Base-by-base conservation (phyloP, 2,113 vertebrate genomes). In the Cyrtonyx montezumae region DNA sequence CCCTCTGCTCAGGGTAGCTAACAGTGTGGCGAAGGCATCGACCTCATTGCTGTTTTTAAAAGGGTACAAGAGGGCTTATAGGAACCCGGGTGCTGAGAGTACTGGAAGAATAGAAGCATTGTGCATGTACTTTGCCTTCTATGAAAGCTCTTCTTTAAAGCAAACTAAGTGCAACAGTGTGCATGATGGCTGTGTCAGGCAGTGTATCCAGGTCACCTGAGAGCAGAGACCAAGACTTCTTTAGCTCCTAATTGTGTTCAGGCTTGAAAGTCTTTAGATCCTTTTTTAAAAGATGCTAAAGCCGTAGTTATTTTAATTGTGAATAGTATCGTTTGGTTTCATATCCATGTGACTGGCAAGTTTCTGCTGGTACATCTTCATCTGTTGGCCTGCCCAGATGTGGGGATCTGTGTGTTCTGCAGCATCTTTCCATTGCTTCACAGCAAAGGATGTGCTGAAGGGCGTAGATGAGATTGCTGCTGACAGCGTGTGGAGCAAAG, bases 131-230 rank as follows among this genome's bases (percentile, higher is more conserved):
- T 95, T 90, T 86, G 91, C 93, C 93, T 95, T 94, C 93, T 96
- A 43, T 95, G 94, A 94, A 96, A 95, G 95, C 84, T 94, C 75
- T 79, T 85, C 89, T 95, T 82, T 66, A 68, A 90, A 93, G 94
- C 79, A 94, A 95, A 91, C 85, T 91, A 91, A 94, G 93, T 94
- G 94, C 95, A 93, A 91, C 73, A 28, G 32, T 78, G 19, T 51
- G 78, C 46, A 63, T 84, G 63, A 40, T 19, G 76, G 82, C 84
- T 77, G 19, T 70, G 78, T 71, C 37, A 55, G 49, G 68, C 22
- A 37, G 37, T 37, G 34, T 45, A 40, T 66, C 42, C 65, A 13
- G 42, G n/a, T 42, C 77, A 58, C 69, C 68, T 74, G 63, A 42
- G 32, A 84, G 42, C n/a, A 30, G 51, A 79, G 71, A 37, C 46